phyloP scores from a whole-genome alignment of 2,888 invertebrate species.

The Lissonota sp. region DNA sequence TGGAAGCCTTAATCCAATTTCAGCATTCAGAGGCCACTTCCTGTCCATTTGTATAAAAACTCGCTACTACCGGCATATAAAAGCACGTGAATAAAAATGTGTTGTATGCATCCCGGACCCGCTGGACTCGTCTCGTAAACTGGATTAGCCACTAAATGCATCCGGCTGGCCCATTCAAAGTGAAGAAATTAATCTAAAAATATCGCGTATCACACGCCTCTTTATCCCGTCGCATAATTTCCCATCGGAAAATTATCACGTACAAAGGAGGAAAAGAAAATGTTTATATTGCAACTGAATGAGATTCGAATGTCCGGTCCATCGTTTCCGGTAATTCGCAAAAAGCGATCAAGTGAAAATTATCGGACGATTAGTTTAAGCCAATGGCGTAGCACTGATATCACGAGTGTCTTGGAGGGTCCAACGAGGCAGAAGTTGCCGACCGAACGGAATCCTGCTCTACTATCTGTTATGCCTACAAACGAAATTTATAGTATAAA shows the following conservation, averaged over 20 bases:
- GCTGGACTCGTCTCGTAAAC: conserved; percentile 73
- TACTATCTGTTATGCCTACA: too few species aligned
- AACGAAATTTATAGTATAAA: too few species aligned
- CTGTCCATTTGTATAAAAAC: conserved; percentile 77
- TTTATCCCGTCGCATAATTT: background rate
- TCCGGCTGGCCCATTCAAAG: conserved; percentile 65
- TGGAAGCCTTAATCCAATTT: conserved; percentile 76
- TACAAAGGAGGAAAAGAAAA: too few species aligned
- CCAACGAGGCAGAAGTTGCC: too few species aligned
- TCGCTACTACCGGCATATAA: conserved; percentile 6
- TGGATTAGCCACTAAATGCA: conserved; percentile 74
- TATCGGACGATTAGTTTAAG: too few species aligned
- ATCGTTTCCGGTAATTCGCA: too few species aligned
- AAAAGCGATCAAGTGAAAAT: too few species aligned
- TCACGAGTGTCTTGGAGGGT: too few species aligned
- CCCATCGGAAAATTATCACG: background rate
- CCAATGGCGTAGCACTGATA: too few species aligned
- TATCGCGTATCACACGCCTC: background rate
- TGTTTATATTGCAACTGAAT: too few species aligned
- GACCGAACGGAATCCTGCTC: too few species aligned
- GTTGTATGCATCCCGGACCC: conserved; percentile 36
- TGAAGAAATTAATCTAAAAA: background rate
- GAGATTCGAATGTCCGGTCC: too few species aligned
- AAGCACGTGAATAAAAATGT: background rate
- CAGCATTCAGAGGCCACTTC: conserved; percentile 78